Base-by-base conservation (phyloP, 2,888 invertebrate species). In the Ectobius pallidus region DNA sequence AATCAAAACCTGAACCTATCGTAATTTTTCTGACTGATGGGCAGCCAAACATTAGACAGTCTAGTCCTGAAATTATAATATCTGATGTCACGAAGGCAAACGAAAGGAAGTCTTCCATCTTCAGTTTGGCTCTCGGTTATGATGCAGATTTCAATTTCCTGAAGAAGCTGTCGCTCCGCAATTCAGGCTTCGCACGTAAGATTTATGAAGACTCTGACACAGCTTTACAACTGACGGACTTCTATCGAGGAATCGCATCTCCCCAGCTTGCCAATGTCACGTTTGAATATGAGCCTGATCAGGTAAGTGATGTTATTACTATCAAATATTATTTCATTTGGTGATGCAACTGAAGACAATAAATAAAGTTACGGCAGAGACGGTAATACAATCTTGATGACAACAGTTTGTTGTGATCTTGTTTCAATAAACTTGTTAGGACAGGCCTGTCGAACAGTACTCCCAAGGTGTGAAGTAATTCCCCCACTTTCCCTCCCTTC, bases 171-270 rank as follows among this genome's bases (percentile, higher is more conserved):
- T 87, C 92, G 0, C 82, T 88, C 22, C 86, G 88, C 73, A 91
- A 91, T 81, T 84, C 84, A 32, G 92, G 91, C 2, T 89, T 90
- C 81, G 87, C 89, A 6, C 83, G 91, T 2, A 88, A 89, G 80
- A 91, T 93, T 77, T 91, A 91, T 82, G 91, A 90, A 80, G 90
- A 87, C 18, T 85, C 89, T 0, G 91, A 91, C 80, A 89, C 91
- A 3, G 85, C 87, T 74, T 81, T 89, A 46, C 92, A 92, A 81
- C 83, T 92, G 58, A 84, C 87, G 65, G 87, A 88, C 80, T 91
- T 90, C 83, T 91, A 90, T 83, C 85, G 85, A 39, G 88, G 90
- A 82, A 88, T 93, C 72, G 87, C 91, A 0, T 89, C 90, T 6
- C 92, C 92, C 0, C 83, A 91, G 4, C 83, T 92, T 63, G 84